Conservation (phyloP, 2,797 vertebrate genomes). For the Sebastes paucispinis region DNA sequence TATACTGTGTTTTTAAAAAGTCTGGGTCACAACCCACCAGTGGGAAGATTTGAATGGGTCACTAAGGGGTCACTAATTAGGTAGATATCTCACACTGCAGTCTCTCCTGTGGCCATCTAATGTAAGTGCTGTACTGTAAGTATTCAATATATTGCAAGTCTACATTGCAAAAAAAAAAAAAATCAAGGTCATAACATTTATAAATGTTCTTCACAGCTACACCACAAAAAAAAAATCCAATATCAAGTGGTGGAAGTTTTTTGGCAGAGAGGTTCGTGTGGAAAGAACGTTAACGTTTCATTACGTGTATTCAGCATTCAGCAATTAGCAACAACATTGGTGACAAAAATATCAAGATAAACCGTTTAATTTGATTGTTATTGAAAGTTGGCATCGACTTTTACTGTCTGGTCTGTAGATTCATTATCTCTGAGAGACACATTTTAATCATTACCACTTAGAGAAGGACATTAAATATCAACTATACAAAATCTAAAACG, state of each 20-base stretch:
- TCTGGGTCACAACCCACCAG: neutral
- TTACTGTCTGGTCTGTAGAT: neutral
- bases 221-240: neutral
- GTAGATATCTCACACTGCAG: neutral
- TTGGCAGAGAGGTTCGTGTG: too few species aligned
- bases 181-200: neutral
- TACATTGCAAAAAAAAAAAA: neutral
- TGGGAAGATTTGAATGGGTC: slow-evolving; percentile 12
- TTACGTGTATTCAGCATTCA: neutral
- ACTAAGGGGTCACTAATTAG: slow-evolving; percentile 2
- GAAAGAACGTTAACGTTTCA: neutral
- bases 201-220: neutral
- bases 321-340: neutral
- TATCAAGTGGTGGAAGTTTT: too few species aligned
- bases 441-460: neutral
- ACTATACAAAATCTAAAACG: neutral
- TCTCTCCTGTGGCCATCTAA: neutral
- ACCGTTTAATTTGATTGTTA: neutral
- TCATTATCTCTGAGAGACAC: neutral
- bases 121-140: neutral
- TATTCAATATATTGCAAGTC: neutral
- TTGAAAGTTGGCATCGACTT: neutral
- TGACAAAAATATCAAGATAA: neutral
- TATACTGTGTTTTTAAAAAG: neutral
- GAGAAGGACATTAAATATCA: neutral